Evolutionary conservation across 2,113 vertebrate genomes (phyloP), one percentile per base, ranked within the genome.

Genomic region (Dipodomys stephensi): DNA sequence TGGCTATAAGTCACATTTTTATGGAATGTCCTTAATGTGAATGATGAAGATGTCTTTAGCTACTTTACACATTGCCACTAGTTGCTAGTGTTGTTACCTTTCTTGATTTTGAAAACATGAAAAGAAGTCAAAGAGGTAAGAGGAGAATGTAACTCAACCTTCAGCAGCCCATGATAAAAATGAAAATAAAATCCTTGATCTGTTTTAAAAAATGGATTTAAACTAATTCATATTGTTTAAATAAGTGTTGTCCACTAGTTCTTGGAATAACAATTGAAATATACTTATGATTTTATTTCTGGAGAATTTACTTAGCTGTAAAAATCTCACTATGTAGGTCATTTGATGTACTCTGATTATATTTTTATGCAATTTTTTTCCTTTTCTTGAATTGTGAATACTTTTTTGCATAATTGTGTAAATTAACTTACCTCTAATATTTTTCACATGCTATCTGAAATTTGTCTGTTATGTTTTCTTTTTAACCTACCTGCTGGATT

Each of bases 351-450:
- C 89, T 30, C 23, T 30, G 39, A 7, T 30, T 62, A 62, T 62
- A 62, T 5, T 62, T 62, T 3, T 62, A 64, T 44, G n/a, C 7
- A 69, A 23, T 12, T 4, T 72, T 72, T 94, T 85, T 83, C 7
- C 46, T 93, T 90, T 71, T 80, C 83, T 91, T 76, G 46, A 80
- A 80, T 89, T 95, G 0, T 76, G 57, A 88, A 62, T 69, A 15
- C 19, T 83, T 46, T 32, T 86, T 96, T 87, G 39, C 76, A 78
- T 94, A 27, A 3, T 86, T 53, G 0, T 87, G 28, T 91, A 77
- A 92, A 88, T 16, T 15, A 16, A 67, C 9, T 77, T 76, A 76
- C 11, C 8, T 69, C 78, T 64, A 35, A 25, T 96, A 68, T 44
- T 92, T 92, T 73, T 67, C 23, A 79, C 9, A 13, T 83, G n/a